A percentile compares a stretch with the other conserved stretches of the same genome.
Evolutionary conservation across 2,888 invertebrate species (phyloP).

Genomic region (Sminthurinus aureus): DNA sequence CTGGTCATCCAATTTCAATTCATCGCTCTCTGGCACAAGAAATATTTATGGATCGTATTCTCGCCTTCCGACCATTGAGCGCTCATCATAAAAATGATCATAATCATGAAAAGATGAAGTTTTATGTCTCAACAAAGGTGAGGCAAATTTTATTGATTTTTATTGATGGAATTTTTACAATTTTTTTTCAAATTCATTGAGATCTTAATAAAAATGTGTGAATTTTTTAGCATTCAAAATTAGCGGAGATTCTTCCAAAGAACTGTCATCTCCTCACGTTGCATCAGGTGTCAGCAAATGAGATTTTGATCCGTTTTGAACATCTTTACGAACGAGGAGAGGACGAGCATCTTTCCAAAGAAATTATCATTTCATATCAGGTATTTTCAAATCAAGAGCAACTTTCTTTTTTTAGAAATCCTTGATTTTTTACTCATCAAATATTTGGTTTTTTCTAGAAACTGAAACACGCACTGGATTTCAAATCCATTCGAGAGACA

Average conservation of each 20-base stretch:
- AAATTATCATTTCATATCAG: conserved; percentile 61
- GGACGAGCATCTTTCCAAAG: conserved; percentile 67
- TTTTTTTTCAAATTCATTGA: neutral
- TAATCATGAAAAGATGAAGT: too few relatives aligned
- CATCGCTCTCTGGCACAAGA: conserved; percentile 55
- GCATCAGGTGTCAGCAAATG: conserved; percentile 75
- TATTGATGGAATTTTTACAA: neutral
- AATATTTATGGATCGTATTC: conserved; percentile 50
- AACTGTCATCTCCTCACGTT: conserved; percentile 80
- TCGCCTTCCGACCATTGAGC: conserved; percentile 42
- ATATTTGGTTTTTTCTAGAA: conserved; percentile 62
- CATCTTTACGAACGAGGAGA: conserved; percentile 76
- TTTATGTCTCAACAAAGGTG: neutral
- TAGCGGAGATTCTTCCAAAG: conserved; percentile 69
- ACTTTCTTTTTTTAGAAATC: neutral
- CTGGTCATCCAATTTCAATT: conserved; percentile 48
- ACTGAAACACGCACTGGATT: conserved; percentile 69
- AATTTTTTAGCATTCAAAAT: conserved; percentile 66
- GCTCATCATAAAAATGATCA: too few relatives aligned
- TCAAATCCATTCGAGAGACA: conserved; percentile 70
- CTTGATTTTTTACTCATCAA: neutral
- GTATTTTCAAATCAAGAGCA: neutral
- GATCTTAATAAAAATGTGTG: neutral
- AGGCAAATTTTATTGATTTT: neutral
- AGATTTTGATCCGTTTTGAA: conserved; percentile 76